Evolutionary conservation across 1,140 invertebrate species (phyloP).

Genomic region (Potamilus streckersoni): DNA sequence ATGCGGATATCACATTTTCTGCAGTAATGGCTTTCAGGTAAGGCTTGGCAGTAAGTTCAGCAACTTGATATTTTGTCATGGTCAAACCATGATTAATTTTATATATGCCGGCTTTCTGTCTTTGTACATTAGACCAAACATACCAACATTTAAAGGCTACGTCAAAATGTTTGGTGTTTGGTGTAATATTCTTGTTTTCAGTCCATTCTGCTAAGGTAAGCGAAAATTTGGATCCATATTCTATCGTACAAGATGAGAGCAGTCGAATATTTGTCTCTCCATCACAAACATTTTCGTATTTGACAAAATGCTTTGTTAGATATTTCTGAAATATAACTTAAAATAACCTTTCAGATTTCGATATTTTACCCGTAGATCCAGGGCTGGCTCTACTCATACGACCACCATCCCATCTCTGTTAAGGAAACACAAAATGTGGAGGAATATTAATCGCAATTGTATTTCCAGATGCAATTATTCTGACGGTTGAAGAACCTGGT

Average conservation of each 20-base stretch:
- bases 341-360: too few relatives aligned
- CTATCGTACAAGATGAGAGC: slow-evolving; percentile 66
- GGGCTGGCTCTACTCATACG: neutral
- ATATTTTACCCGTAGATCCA: neutral
- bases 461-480: slow-evolving; percentile 2
- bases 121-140: slow-evolving; percentile 27
- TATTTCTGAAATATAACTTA: neutral
- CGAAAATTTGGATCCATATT: slow-evolving; percentile 46
- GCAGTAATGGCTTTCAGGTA: slow-evolving; percentile 3
- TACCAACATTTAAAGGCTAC: slow-evolving; percentile 32
- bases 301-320: slow-evolving; percentile 55
- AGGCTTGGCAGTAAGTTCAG: slow-evolving; percentile 1
- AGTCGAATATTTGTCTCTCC: slow-evolving; percentile 28
- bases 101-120: slow-evolving; percentile 1
- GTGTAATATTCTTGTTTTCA: slow-evolving; percentile 24
- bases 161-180: slow-evolving; percentile 36
- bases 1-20: slow-evolving; percentile 6
- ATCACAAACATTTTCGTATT: slow-evolving; percentile 36
- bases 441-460: slow-evolving; percentile 4
- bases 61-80: slow-evolving; percentile 14
- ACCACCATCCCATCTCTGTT: neutral
- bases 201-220: slow-evolving; percentile 22
- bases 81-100: neutral
- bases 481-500: slow-evolving; percentile 2
- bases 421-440: neutral